These are phyloP conservation scores for Crax fasciolata DNA, from an alignment of 2,797 vertebrate species.

Conservation along the genomic window DNA sequence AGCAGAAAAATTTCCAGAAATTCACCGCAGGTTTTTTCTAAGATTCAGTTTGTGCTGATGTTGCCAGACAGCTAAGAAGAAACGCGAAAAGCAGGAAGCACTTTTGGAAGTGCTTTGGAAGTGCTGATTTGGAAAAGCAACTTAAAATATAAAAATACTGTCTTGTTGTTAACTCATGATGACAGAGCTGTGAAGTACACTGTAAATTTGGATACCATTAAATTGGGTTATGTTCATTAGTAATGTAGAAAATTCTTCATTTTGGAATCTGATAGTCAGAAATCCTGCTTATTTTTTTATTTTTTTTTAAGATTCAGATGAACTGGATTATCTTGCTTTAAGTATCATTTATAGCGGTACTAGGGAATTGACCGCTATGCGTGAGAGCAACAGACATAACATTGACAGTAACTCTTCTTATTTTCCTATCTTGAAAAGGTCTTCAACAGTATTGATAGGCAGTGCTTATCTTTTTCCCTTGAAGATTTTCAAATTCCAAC, in stretches of 20 bases:
- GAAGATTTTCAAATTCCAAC: not conserved
- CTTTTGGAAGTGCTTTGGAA: conserved; percentile 57
- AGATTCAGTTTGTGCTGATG: conserved; percentile 78
- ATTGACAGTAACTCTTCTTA: not conserved
- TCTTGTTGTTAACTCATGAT: conserved; percentile 59
- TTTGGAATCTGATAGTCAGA: not conserved
- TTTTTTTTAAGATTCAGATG: not conserved
- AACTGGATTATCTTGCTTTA: not conserved
- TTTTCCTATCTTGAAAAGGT: not conserved
- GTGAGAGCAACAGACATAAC: not conserved
- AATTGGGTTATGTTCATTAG: not conserved
- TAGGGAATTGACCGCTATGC: not conserved
- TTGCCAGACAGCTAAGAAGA: conserved; percentile 80
- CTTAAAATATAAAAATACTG: conserved; percentile 81
- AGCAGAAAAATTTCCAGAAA: conserved; percentile 79
- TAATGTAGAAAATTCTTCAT: not conserved
- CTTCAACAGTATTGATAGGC: not conserved
- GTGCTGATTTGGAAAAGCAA: conserved; percentile 79
- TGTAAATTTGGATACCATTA: conserved; percentile 10
- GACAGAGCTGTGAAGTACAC: conserved; percentile 30
- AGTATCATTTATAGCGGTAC: not conserved
- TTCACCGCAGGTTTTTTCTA: conserved; percentile 80
- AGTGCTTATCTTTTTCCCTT: not conserved
- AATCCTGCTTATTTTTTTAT: not conserved
- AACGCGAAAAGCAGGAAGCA: conserved; percentile 82